phyloP scores from a whole-genome alignment of 2,888 invertebrate genomes.

The Amiota communis region DNA sequence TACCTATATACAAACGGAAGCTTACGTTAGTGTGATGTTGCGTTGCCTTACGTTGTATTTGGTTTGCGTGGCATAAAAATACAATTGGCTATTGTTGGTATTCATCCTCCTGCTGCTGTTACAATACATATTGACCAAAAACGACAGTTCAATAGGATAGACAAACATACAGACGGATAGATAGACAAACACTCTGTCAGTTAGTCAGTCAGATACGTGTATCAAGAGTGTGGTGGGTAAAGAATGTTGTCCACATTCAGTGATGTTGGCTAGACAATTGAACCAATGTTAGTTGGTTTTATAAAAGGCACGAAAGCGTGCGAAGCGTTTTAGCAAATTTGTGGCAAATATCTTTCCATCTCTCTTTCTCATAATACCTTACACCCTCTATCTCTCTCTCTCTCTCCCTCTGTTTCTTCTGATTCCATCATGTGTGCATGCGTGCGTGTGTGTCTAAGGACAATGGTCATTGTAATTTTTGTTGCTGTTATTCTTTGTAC shows the following conservation, averaged over 20 bases:
- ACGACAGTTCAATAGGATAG: conserved; percentile 18
- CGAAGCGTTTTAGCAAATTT: conserved; percentile 33
- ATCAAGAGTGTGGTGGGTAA: no score
- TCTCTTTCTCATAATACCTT: no score
- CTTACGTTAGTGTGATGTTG: conserved; percentile 38
- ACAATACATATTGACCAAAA: not conserved
- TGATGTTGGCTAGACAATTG: conserved; percentile 11
- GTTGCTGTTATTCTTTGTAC: conserved; percentile 3
- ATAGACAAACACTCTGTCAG: not conserved
- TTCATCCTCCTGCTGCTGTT: no score
- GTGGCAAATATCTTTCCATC: not conserved
- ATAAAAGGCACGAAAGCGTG: conserved; percentile 27
- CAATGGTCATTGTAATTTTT: conserved; percentile 17
- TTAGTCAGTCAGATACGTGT: not conserved
- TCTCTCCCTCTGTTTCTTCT: no score
- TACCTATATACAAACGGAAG: conserved; percentile 46
- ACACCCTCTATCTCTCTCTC: no score
- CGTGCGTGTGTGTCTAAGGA: conserved; percentile 10
- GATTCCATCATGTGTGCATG: not conserved
- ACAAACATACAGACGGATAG: conserved; percentile 5
- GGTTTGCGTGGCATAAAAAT: conserved; percentile 55
- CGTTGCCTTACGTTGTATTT: conserved; percentile 40
- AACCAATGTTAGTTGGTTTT: conserved; percentile 15
- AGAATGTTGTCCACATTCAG: no score
- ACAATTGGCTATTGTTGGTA: conserved; percentile 44